Conservation (phyloP, 2,797 vertebrate species). For the Eutrigla gurnardus region DNA sequence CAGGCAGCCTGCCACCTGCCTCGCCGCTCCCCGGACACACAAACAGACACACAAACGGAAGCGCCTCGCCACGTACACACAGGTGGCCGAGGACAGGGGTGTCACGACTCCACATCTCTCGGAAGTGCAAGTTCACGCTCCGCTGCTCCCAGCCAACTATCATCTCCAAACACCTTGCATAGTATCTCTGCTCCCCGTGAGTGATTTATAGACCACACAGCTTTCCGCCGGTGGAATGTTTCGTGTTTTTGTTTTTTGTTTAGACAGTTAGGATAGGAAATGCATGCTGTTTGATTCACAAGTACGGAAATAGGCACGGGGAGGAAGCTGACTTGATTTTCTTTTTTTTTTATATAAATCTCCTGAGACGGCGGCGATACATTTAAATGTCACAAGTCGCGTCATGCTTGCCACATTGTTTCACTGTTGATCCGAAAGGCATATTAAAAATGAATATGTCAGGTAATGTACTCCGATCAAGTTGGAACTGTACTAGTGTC, state of each 20-base stretch:
- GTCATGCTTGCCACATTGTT: constrained; percentile 28
- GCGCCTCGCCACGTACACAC: constrained; percentile 50
- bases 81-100: constrained; percentile 72
- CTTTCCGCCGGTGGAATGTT: constrained; percentile 51
- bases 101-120: constrained; percentile 71
- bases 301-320: constrained; percentile 25
- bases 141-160: constrained; percentile 76
- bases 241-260: constrained; percentile 55
- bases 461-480: neutral
- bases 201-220: constrained; percentile 73
- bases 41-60: constrained; percentile 43
- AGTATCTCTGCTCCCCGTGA: constrained; percentile 68
- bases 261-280: constrained; percentile 53
- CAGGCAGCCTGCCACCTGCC: constrained; percentile 69
- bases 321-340: constrained; percentile 23
- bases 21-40: constrained; percentile 6
- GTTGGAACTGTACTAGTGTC: constrained; percentile 15
- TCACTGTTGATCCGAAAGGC: constrained; percentile 24
- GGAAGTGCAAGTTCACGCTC: constrained; percentile 73
- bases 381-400: constrained; percentile 44
- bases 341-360: constrained; percentile 9
- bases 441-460: constrained; percentile 24
- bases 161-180: constrained; percentile 80
- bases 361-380: constrained; percentile 24
- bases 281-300: constrained; percentile 53